Evolutionary conservation across 2,888 invertebrate genomes (phyloP), one percentile per base, ranked within the genome.

Genomic region (Pachycephus smyrnensis): DNA sequence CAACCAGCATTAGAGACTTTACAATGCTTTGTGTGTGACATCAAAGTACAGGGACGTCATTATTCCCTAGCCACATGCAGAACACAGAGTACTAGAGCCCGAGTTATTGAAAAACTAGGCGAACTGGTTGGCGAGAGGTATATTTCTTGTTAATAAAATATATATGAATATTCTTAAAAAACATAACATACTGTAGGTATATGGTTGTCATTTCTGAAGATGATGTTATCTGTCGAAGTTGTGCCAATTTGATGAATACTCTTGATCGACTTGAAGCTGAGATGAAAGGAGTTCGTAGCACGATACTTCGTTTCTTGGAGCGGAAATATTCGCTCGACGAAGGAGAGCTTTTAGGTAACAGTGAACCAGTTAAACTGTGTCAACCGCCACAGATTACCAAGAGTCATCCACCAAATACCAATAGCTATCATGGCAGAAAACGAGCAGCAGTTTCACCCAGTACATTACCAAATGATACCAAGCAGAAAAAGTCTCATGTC

Each of bases 161-260:
- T 40, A 15, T 40, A 12, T 40, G 40, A 40, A 15, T 15, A 12
- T 40, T 37, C 37, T 37, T 37, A 15, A 40, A 12, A 69, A 32
- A 30, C 12, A 31, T 32, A 55, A 68, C 76, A 73, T 73, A 79
- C 79, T 77, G 40, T 76, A 91, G 91, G 80, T 92, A 91, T 75
- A 88, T 92, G 87, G 89, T 92, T 73, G 89, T 92, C 4, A 90
- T 92, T 79, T 89, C 91, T 3, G 91, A 92, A 80, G 91, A 91
- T 76, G 92, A 92, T 81, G 86, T 90, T 9, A 91, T 92, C 79
- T 92, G 92, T 83, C 87, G 91, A 37, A 89, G 88, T 35, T 92
- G 92, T 81, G 90, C 91, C 1, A 90, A 89, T 79, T 86, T 91
- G 73, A 89, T 92, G 77, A 92, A 92, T 78, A 90, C 88, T 4